Base-by-base conservation (phyloP, 2,888 invertebrate genomes). In the Rotaria socialis region DNA sequence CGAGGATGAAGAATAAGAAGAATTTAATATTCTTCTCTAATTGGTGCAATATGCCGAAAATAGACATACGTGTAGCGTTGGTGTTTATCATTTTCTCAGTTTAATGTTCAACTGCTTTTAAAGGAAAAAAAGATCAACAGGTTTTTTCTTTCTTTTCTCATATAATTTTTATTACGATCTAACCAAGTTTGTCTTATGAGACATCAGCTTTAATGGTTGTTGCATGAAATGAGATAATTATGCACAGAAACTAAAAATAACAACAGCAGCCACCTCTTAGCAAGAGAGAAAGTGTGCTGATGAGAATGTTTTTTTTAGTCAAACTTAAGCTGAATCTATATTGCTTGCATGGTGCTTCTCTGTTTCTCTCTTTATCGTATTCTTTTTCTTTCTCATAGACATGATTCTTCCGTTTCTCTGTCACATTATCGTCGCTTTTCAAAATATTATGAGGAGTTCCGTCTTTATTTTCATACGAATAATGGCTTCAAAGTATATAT, bases 401-500 rank as follows among this genome's bases (percentile, higher is more conserved):
- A 67, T 67, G 67, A 67, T 67, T 67, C 67, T 67, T 35, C 67
- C 67, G 67, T 67, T 67, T 67, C 35, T 35, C 35, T 10, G 35
- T 67, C 67, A 67, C 35, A 67, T 35, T 67, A 67, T 67, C 67
- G 35, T 35, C 67, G 67, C 67, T 67, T 67, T 35, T 67, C 67
- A 67, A 67, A 67, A 67, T 35, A 67, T 67, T 67, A 67, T 67
- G 67, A 16, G 27, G 24, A 67, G 67, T 67, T 67, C 67, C 67
- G 67, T 35, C 35, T 16, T 35, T 67, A 67, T 35, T 14, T 35
- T 19, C 35, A 67, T 35, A 35, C 16, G 67, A 67, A 67, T 67
- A 67, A 35, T 35, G 27, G 35, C 67, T 11, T 67, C 67, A 67
- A 67, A 67, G 67, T 67, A 67, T 67, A 67, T 67, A 67, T 16